A percentile compares a stretch with the other conserved stretches of the same genome.
Conservation (phyloP, 2,888 invertebrate genomes). For the Apamea epomidion region DNA sequence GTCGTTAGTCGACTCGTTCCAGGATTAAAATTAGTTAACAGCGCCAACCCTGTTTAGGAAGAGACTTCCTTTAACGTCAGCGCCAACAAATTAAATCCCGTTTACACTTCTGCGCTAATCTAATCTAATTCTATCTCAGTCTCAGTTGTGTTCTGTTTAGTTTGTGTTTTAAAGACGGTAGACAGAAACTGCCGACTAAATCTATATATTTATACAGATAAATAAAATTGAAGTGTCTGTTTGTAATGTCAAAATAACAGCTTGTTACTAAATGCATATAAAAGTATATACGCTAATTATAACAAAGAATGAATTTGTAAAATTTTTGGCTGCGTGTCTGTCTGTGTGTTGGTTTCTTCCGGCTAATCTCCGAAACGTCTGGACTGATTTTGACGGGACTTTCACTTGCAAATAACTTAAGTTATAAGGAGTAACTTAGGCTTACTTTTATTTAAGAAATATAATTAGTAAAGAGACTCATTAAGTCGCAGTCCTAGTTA, state of each 20-base stretch:
- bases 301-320: no score
- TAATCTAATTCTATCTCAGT: constrained; percentile 61
- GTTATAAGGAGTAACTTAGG: not conserved
- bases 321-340: no score
- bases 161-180: constrained; percentile 29
- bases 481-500: not conserved
- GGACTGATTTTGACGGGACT: not conserved
- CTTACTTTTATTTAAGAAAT: not conserved
- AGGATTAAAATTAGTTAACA: constrained; percentile 85
- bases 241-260: no score
- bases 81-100: constrained; percentile 67
- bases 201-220: not conserved
- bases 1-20: constrained; percentile 80
- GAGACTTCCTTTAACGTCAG: constrained; percentile 72
- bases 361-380: not conserved
- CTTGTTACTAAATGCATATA: no score
- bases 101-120: constrained; percentile 66
- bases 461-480: not conserved
- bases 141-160: constrained; percentile 45
- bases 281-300: no score
- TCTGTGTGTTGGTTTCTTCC: not conserved
- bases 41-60: constrained; percentile 72
- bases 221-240: no score
- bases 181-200: constrained; percentile 23
- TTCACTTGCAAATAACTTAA: not conserved